These are phyloP conservation scores for Mesocentrotus franciscanus DNA, from an alignment of 53 echinoderm and acorn worm species.

Conservation along the genomic window DNA sequence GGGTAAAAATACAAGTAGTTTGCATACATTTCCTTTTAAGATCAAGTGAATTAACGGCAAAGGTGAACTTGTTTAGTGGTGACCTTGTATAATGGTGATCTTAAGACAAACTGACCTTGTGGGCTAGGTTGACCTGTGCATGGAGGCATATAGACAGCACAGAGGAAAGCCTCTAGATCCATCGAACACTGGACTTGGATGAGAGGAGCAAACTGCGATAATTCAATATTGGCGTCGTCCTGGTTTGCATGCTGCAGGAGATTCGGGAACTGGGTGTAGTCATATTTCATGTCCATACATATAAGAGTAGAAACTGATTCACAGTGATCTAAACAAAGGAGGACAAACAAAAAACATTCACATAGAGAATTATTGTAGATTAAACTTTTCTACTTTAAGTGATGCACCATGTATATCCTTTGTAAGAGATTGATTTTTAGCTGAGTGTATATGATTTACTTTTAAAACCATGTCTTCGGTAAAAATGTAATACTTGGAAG, in stretches of 20 bases:
- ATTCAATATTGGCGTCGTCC: constrained; percentile 43
- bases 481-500: too few relatives aligned
- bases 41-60: too few relatives aligned
- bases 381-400: not conserved
- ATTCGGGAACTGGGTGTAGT: constrained; percentile 59
- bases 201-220: constrained; percentile 41
- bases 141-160: constrained; percentile 55
- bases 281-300: constrained; percentile 45
- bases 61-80: not conserved
- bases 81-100: not conserved
- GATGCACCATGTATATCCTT: too few relatives aligned
- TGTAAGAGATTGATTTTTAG: not conserved
- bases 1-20: too few relatives aligned
- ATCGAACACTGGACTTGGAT: constrained; percentile 57
- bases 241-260: constrained; percentile 34
- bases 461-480: not conserved
- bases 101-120: constrained; percentile 43
- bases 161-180: constrained; percentile 43
- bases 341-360: not conserved
- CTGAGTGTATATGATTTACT: not conserved
- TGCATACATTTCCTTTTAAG: too few relatives aligned
- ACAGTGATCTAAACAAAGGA: constrained; percentile 35
- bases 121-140: constrained; percentile 48
- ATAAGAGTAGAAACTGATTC: constrained; percentile 2
- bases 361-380: not conserved